Base-by-base conservation (phyloP, 2,888 invertebrate genomes). In the Ypsolopha scabrella region DNA sequence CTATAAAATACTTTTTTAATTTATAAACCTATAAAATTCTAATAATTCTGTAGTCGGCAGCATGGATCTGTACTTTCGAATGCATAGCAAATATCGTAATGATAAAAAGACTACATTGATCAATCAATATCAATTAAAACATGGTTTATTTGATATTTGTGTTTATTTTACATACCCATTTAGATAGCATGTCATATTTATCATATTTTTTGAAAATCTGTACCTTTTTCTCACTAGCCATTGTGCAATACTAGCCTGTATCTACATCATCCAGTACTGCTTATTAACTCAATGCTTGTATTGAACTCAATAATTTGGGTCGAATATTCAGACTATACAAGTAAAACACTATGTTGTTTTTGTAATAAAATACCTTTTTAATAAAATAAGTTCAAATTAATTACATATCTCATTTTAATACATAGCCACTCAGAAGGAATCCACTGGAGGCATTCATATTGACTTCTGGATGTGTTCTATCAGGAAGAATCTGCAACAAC, bases 401-500 rank as follows among this genome's bases (percentile, higher is more conserved):
- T 44, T n/a, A 1, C 3, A 6, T 39, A n/a, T n/a, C 2, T n/a
- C 39, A 88, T 67, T 72, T 87, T 63, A 80, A 76, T 68, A 72
- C 80, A 70, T 86, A 90, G 54, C 93, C 98, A 57, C 92, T 91
- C 58, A 99, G 82, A 55, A 99, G 79, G 78, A 93, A 98, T 1
- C 99, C 99, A 66, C 98, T 94, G 54, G 91, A 91, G 46, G 92
- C 93, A 69, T 91, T 94, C 93, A 97, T 98, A 62, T 90, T 91
- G 38, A 98, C 96, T 70, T 95, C 93, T 1, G 99, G 99, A 87
- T 99, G 99, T 13, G 98, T 98, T 72, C 99, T 89, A 58, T 95
- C 92, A 1, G 94, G 92, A 56, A 97, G 79, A 36, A 87, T 75
- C 87, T 87, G 70, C 10, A 79, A 74, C 57, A 53, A 58, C 57